Evolutionary conservation across 2,113 vertebrate genomes (phyloP), one percentile per base, ranked within the genome.

Genomic region (Caranx melampygus): DNA sequence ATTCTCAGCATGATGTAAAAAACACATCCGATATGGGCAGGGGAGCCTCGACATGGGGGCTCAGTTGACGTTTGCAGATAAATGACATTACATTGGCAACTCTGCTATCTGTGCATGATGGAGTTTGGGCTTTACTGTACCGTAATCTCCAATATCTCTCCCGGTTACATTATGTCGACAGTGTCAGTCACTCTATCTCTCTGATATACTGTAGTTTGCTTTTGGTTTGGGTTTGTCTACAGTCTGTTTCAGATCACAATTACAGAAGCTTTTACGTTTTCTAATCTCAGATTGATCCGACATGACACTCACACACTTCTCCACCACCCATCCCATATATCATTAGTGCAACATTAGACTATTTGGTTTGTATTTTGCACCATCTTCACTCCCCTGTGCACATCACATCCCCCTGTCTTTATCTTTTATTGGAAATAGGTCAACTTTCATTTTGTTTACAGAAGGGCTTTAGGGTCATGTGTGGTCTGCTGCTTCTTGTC

Each of bases 81-180:
- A 68, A 67, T 62, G 49, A 73, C 67, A 77, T 72, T 63, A 57
- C 2, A 1, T 26, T 69, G 63, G 65, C 37, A 71, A 75, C 49
- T 63, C 40, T 71, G 57, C 83, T 79, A 67, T 72, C 63, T 65
- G 55, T 44, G 34, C 37, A 82, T 74, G 52, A 75, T 66, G 59
- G 5, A 66, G 14, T 61, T 68, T 60, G 49, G 52, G 62, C 35
- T 74, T 64, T 45, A 51, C 40, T 55, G 47, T 82, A 47, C 21
- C 14, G 18, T 61, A 70, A 79, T 75, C 75, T 66, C 18, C 31
- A 21, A 4, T 54, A 34, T 52, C 51, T n/a, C 51, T 52, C 51
- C n/a, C 18, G 9, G 49, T n/a, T 51, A 20, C 12, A 12, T 45
- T 45, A 9, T 5, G 5, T 21, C 9, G 18, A 52, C 21, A 10